Percentiles rank a stretch among this genome's conserved stretches.
Evolutionary conservation across 2,113 vertebrate genomes (phyloP).

Genomic region (Ancistrus triradiatus): DNA sequence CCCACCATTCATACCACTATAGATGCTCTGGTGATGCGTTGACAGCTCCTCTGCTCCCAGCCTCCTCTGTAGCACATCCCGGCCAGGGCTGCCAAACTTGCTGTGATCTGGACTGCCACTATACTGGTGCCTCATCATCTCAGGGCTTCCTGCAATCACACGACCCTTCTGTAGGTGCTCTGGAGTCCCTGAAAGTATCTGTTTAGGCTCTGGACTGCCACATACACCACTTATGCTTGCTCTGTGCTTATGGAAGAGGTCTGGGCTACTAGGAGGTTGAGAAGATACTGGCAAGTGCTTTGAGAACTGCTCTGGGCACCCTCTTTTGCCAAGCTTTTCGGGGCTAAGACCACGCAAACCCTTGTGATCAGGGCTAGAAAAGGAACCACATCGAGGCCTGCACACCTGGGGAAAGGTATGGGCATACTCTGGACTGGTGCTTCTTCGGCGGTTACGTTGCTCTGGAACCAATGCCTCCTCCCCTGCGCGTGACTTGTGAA

Average conservation of each 20-base stretch:
- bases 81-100: slow-evolving; percentile 73
- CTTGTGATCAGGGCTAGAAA: slow-evolving; percentile 73
- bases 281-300: slow-evolving; percentile 64
- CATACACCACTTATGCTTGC: slow-evolving; percentile 51
- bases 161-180: slow-evolving; percentile 82
- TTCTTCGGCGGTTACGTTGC: slow-evolving; percentile 74
- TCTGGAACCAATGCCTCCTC: slow-evolving; percentile 72
- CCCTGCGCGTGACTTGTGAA: slow-evolving; percentile 65
- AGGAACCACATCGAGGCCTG: slow-evolving; percentile 62
- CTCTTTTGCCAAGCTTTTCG: slow-evolving; percentile 77
- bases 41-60: slow-evolving; percentile 73
- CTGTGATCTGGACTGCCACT: slow-evolving; percentile 74
- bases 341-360: slow-evolving; percentile 76
- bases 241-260: slow-evolving; percentile 82
- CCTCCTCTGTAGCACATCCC: slow-evolving; percentile 80
- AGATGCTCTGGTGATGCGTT: slow-evolving; percentile 79
- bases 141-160: slow-evolving; percentile 75
- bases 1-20: slow-evolving; percentile 85
- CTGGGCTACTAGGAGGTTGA: slow-evolving; percentile 77
- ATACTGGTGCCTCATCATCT: slow-evolving; percentile 80
- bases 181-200: slow-evolving; percentile 69
- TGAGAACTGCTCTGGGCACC: slow-evolving; percentile 53
- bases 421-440: slow-evolving; percentile 80
- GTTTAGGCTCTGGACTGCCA: slow-evolving; percentile 78
- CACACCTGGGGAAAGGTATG: slow-evolving; percentile 66